Percentiles rank a stretch among this genome's conserved stretches.
phyloP scores from a whole-genome alignment of 2,888 invertebrate species.

The Omphaloscelis lunosa region DNA sequence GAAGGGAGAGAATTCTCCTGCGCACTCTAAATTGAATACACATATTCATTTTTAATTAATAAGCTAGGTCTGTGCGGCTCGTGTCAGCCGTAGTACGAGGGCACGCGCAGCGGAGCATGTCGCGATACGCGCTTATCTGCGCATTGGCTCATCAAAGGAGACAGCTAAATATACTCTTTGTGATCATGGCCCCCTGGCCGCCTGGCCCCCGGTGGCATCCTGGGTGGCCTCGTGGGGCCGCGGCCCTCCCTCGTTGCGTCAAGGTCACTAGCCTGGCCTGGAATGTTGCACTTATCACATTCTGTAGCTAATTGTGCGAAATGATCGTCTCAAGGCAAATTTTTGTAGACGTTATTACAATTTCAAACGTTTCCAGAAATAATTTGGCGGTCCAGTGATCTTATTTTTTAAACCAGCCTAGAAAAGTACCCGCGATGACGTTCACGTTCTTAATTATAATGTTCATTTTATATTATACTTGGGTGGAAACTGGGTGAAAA shows the following conservation, averaged over 20 bases:
- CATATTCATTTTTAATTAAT: slow-evolving; percentile 51
- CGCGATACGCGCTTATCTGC: slow-evolving; percentile 81
- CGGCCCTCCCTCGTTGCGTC: slow-evolving; percentile 61
- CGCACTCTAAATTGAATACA: slow-evolving; percentile 29
- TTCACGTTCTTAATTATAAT: neutral
- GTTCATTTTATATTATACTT: neutral
- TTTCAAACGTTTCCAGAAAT: slow-evolving; percentile 53
- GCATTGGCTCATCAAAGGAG: slow-evolving; percentile 82
- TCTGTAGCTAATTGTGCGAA: slow-evolving; percentile 40
- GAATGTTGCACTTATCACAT: slow-evolving; percentile 60
- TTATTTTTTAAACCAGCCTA: neutral
- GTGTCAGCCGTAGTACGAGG: slow-evolving; percentile 63
- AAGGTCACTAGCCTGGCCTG: slow-evolving; percentile 67
- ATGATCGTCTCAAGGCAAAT: slow-evolving; percentile 45
- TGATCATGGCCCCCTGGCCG: slow-evolving; percentile 68
- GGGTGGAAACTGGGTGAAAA: neutral
- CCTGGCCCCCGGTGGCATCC: slow-evolving; percentile 63
- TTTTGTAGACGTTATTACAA: slow-evolving; percentile 40
- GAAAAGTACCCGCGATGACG: neutral
- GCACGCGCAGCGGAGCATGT: slow-evolving; percentile 72
- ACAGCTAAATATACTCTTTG: slow-evolving; percentile 81
- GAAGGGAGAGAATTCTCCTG: slow-evolving; percentile 11
- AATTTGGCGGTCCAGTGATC: slow-evolving; percentile 36
- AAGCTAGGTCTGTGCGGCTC: slow-evolving; percentile 60
- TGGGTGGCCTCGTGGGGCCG: slow-evolving; percentile 71